Evolutionary conservation across 2,888 invertebrate genomes (phyloP).

Genomic region (Himalopsyche japonica): DNA sequence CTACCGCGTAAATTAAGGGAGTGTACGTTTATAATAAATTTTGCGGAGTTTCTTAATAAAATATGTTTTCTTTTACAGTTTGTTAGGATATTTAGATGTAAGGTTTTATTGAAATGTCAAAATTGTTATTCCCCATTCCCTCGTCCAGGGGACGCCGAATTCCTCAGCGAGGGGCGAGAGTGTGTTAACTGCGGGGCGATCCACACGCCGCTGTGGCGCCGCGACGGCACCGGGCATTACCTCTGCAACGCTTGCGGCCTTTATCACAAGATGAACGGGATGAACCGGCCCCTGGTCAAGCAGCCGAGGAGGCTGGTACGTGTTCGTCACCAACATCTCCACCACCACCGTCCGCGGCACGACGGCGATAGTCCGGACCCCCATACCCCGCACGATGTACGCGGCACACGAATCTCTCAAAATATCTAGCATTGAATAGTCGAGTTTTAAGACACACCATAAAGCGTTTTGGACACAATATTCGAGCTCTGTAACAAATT

Average conservation of each 20-base stretch:
- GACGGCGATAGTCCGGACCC: constrained; percentile 51
- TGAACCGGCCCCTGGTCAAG: constrained; percentile 89
- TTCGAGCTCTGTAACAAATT: too few relatives aligned
- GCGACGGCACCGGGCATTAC: constrained; percentile 98
- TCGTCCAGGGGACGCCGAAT: constrained; percentile 33
- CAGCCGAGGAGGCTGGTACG: constrained; percentile 90
- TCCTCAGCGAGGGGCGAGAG: constrained; percentile 39
- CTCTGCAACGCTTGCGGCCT: constrained; percentile 99
- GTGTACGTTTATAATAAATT: too few relatives aligned
- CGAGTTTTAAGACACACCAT: too few relatives aligned
- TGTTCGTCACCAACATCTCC: constrained; percentile 31
- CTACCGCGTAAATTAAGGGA: too few relatives aligned
- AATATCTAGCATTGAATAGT: background rate
- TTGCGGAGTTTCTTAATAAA: too few relatives aligned
- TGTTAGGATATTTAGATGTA: too few relatives aligned
- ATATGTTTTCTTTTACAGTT: too few relatives aligned
- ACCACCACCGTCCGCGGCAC: constrained; percentile 44
- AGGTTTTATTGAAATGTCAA: too few relatives aligned
- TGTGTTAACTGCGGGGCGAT: constrained; percentile 39
- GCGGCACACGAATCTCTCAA: constrained; percentile 16
- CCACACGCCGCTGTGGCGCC: constrained; percentile 91
- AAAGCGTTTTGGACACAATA: too few relatives aligned
- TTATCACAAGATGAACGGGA: constrained; percentile 96
- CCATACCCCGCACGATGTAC: constrained; percentile 40
- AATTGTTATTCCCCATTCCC: background rate